These are phyloP conservation scores for Athalia rosae DNA, from an alignment of 2,888 invertebrate species.

Conservation along the genomic window DNA sequence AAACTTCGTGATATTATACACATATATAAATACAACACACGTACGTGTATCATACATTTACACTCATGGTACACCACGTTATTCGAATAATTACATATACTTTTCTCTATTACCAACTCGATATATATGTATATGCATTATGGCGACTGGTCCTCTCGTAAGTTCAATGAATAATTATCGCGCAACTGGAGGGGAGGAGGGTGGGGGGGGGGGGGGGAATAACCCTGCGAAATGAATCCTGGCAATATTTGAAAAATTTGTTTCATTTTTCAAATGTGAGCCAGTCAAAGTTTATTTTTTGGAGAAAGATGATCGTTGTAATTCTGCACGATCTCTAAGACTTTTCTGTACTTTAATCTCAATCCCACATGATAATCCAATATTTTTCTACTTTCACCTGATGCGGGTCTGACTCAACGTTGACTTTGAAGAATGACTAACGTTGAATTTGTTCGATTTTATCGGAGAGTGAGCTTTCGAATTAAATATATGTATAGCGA, in stretches of 20 bases:
- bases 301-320: no score
- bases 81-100: background rate
- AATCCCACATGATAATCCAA: background rate
- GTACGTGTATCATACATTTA: no score
- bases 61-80: background rate
- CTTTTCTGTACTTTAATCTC: background rate
- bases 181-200: no score
- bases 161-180: no score
- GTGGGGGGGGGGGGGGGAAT: no score
- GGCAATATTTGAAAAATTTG: no score
- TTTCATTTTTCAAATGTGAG: slow-evolving; percentile 6
- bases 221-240: no score
- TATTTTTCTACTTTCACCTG: background rate
- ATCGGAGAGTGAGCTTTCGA: slow-evolving; percentile 27
- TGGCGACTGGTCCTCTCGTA: no score
- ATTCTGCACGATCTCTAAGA: background rate
- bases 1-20: background rate
- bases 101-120: no score
- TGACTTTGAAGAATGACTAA: background rate
- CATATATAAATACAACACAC: no score
- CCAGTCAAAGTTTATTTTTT: background rate
- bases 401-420: background rate
- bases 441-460: slow-evolving; percentile 40
- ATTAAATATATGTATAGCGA: slow-evolving; percentile 16
- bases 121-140: no score